These are phyloP conservation scores for Serrognathus titanus DNA, from an alignment of 2,888 invertebrate species.

Conservation along the genomic window DNA sequence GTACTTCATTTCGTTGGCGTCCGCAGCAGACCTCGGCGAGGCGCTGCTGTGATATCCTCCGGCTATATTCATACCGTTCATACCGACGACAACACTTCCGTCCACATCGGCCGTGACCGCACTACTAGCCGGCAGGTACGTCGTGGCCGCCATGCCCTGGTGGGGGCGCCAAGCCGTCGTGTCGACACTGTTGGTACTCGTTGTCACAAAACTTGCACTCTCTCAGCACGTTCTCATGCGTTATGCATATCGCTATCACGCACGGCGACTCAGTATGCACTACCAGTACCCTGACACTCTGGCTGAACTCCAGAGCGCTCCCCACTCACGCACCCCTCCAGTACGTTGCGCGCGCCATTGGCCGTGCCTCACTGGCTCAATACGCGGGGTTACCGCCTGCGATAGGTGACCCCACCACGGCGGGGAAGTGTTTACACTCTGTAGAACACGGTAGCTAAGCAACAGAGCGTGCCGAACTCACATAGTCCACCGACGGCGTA, in stretches of 20 bases:
- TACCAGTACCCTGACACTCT: constrained; percentile 53
- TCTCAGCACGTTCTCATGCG: constrained; percentile 53
- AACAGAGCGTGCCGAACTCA: constrained; percentile 45
- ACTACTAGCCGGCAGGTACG: constrained; percentile 82
- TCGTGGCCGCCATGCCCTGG: constrained; percentile 90
- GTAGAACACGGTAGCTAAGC: constrained; percentile 50
- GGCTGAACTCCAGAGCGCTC: constrained; percentile 50
- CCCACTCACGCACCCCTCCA: constrained; percentile 40
- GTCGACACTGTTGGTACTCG: constrained; percentile 39
- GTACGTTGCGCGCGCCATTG: constrained; percentile 47
- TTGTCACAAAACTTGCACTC: constrained; percentile 25
- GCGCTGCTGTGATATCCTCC: constrained; percentile 77
- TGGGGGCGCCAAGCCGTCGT: constrained; percentile 56
- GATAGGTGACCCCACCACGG: constrained; percentile 36
- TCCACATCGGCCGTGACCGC: constrained; percentile 68
- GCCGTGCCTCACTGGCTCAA: constrained; percentile 40
- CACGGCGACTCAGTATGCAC: constrained; percentile 57
- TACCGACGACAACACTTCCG: constrained; percentile 60
- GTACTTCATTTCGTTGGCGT: constrained; percentile 94
- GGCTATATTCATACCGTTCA: constrained; percentile 63
- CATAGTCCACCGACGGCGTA: constrained; percentile 26
- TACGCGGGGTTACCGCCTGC: constrained; percentile 35
- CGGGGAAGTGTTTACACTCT: constrained; percentile 51
- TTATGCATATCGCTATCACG: constrained; percentile 53
- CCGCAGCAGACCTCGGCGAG: constrained; percentile 81